These are phyloP conservation scores for Diplodus puntazzo DNA, from an alignment of 2,797 vertebrate species.

Conservation along the genomic window DNA sequence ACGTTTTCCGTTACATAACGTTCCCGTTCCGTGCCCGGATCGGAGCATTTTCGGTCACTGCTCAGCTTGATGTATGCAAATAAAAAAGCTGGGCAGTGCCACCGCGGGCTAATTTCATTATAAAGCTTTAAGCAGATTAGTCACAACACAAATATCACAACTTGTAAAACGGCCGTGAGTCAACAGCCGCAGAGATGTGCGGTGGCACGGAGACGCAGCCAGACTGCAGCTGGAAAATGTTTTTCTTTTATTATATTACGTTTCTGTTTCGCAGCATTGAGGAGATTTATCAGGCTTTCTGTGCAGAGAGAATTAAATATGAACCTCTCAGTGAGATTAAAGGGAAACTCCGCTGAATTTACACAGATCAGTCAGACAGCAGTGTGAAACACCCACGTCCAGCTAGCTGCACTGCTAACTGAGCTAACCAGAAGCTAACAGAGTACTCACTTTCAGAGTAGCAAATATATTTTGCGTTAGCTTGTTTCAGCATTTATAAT, in stretches of 20 bases:
- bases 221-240: background rate
- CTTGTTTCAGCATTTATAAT: background rate
- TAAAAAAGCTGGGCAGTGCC: conserved; percentile 15
- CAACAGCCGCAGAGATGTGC: conserved; percentile 10
- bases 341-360: background rate
- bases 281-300: background rate
- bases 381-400: too few relatives aligned
- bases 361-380: background rate
- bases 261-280: too few relatives aligned
- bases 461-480: background rate
- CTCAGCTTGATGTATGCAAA: conserved; percentile 34
- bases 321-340: background rate
- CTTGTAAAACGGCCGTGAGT: conserved; percentile 11
- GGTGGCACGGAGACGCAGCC: background rate
- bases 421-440: too few relatives aligned
- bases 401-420: too few relatives aligned
- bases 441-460: background rate
- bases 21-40: background rate
- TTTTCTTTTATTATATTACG: background rate
- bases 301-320: background rate
- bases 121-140: conserved; percentile 39
- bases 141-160: conserved; percentile 42
- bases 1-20: conserved; percentile 1
- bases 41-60: conserved; percentile 4
- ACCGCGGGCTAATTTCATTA: conserved; percentile 46